Base-by-base conservation (phyloP, 2,113 vertebrate species). In the Hippocampus zosterae region DNA sequence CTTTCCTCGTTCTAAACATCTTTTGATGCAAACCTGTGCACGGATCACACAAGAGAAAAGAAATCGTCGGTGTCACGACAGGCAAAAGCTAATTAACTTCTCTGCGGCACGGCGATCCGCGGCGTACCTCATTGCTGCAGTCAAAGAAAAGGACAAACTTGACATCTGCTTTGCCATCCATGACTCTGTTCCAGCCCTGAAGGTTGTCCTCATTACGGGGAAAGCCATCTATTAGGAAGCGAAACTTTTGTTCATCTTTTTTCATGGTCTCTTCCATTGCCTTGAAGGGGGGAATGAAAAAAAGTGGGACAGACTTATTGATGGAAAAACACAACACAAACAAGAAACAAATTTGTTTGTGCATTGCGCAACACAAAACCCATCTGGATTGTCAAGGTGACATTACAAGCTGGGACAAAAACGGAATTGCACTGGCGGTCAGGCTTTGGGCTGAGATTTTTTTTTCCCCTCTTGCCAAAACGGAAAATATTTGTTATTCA, bases 61-160 rank as follows among this genome's bases (percentile, higher is more conserved):
- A 19, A 16, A 1, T 29, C 18, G 11, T 82, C 33, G 25, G 27
- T 65, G 12, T 19, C 19, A 65, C 40, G 19, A 13, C 15, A 8
- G 27, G 62, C 12, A 53, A 11, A 71, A 7, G 40, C 23, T 53
- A 11, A 37, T 53, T 41, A 19, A 68, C 60, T 59, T 25, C 66
- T 33, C 21, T 1, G 1, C 41, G 23, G 19, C 1, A 9, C 15
- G 53, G 29, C 29, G 29, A 33, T 72, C 67, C 41, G 52, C 7
- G 56, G 78, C 76, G 5, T 90, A 98, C 97, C 93, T 98, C 93
- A 76, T 95, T 95, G 88, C 93, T 75, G 78, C 97, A 99, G 87
- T 99, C 95, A 79, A 99, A 99, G 88, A 98, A 98, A 33, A 99
- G 94, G 85, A 99, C 95, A 80, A 98, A 99, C 84, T 94, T 95